These are phyloP conservation scores for Selenia dentaria DNA, from an alignment of 2,888 invertebrate species.

Conservation along the genomic window DNA sequence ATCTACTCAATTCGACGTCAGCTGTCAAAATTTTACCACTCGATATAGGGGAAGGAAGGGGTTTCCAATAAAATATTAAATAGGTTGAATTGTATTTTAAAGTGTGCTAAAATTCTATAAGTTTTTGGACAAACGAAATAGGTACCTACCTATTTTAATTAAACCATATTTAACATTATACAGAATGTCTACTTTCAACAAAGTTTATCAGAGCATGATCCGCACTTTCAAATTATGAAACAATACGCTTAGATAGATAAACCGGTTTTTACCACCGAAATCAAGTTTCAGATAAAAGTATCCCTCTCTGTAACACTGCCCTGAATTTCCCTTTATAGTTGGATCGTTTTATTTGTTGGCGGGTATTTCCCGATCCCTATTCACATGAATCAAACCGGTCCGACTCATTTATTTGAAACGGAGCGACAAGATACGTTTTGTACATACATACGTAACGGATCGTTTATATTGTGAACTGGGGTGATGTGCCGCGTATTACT, in stretches of 20 bases:
- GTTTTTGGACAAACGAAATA: too few relatives aligned
- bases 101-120: too few relatives aligned
- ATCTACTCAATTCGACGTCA: too few relatives aligned
- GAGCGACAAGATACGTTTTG: constrained; percentile 53
- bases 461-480: constrained; percentile 14
- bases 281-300: constrained; percentile 29
- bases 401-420: constrained; percentile 80
- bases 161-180: too few relatives aligned
- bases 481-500: constrained; percentile 8
- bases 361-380: constrained; percentile 74
- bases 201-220: constrained; percentile 35
- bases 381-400: constrained; percentile 80
- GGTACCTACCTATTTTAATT: too few relatives aligned
- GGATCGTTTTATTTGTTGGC: constrained; percentile 75
- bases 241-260: constrained; percentile 16
- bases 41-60: too few relatives aligned
- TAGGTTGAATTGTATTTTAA: too few relatives aligned
- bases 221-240: constrained; percentile 35
- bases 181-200: not conserved
- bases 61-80: too few relatives aligned
- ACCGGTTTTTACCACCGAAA: constrained; percentile 15
- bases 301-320: constrained; percentile 35
- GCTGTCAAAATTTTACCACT: too few relatives aligned
- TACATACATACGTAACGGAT: constrained; percentile 43
- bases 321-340: constrained; percentile 53